Evolutionary conservation across 2,113 vertebrate species (phyloP).

Genomic region (Anseranas semipalmata): DNA sequence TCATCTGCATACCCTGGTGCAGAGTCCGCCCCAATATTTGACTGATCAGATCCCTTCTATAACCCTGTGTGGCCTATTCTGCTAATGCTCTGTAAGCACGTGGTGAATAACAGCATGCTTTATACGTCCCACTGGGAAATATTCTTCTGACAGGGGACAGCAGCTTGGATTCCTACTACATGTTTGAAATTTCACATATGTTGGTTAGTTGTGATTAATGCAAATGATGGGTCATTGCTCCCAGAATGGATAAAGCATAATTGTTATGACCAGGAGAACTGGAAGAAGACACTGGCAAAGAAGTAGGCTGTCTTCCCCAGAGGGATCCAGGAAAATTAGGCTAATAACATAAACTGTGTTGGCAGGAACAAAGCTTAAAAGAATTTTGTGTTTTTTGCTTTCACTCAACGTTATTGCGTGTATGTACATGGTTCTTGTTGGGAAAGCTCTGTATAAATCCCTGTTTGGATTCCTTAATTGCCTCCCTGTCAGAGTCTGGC

Average conservation of each 20-base stretch:
- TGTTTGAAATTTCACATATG: background rate
- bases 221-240: background rate
- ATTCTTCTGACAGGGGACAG: background rate
- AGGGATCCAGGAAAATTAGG: background rate
- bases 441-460: background rate
- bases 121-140: background rate
- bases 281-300: background rate
- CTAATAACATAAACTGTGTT: background rate
- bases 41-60: background rate
- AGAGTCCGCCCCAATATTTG: background rate
- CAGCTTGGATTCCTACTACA: background rate
- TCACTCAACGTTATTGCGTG: background rate
- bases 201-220: background rate
- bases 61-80: background rate
- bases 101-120: background rate
- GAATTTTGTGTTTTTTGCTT: background rate
- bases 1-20: accelerated
- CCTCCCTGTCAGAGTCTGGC: background rate
- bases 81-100: accelerated
- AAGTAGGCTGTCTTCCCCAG: background rate
- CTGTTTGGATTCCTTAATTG: background rate
- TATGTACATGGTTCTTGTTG: background rate
- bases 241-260: background rate
- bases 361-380: background rate
- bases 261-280: background rate